Conservation (phyloP, 2,797 vertebrate species). For the Rallus crepitans region DNA sequence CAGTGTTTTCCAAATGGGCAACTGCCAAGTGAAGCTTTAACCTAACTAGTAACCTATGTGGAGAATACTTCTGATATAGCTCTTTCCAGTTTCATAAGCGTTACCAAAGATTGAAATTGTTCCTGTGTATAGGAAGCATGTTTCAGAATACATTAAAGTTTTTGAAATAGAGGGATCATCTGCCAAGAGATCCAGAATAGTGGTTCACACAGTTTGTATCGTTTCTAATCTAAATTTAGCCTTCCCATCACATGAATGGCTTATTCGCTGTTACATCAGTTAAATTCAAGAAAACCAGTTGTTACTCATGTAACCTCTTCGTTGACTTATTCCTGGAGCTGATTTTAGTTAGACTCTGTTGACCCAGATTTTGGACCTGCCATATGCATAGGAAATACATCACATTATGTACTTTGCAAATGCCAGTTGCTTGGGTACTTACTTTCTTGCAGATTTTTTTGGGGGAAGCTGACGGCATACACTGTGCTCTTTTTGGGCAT, state of each 20-base stretch:
- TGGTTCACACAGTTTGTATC: neutral
- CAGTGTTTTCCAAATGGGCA: conserved; percentile 15
- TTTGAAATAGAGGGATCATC: neutral
- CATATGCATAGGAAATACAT: neutral
- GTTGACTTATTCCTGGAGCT: neutral
- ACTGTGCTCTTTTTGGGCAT: neutral
- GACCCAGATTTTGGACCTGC: conserved; percentile 2
- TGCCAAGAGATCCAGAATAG: neutral
- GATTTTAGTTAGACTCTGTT: neutral
- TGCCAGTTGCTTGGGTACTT: neutral
- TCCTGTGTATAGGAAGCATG: neutral
- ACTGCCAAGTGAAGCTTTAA: conserved; percentile 31
- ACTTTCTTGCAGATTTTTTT: neutral
- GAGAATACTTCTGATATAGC: neutral
- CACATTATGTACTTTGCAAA: neutral
- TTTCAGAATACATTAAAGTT: conserved; percentile 18
- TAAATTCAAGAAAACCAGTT: neutral
- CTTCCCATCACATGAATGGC: neutral
- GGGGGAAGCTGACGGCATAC: neutral
- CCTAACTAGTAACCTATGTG: neutral
- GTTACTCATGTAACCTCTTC: neutral
- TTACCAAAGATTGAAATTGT: conserved; percentile 15
- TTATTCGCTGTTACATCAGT: neutral
- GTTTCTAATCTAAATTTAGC: neutral
- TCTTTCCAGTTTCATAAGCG: neutral